These are phyloP conservation scores for Hippocampus kuda DNA, from an alignment of 2,797 vertebrate species.

Conservation along the genomic window DNA sequence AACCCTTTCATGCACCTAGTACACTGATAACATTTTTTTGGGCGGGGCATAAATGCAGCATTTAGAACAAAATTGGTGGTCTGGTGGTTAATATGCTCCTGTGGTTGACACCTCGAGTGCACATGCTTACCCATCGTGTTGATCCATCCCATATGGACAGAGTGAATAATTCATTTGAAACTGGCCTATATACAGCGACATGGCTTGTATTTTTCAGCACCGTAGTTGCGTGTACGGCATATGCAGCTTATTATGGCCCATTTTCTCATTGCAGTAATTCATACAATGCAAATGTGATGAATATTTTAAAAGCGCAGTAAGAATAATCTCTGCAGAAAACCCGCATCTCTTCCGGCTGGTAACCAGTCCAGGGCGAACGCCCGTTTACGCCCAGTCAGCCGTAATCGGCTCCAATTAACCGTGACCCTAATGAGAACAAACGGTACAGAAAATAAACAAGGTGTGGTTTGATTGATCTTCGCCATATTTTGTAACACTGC, in stretches of 20 bases:
- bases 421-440: neutral
- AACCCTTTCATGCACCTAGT: no score
- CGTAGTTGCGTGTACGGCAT: neutral
- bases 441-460: neutral
- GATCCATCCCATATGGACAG: neutral
- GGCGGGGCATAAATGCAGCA: neutral
- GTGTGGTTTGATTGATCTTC: conserved; percentile 1
- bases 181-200: conserved; percentile 10
- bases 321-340: neutral
- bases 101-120: conserved; percentile 6
- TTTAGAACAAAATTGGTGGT: neutral
- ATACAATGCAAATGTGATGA: neutral
- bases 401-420: neutral
- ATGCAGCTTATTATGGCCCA: neutral
- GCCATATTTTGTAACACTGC: neutral
- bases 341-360: neutral
- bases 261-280: neutral
- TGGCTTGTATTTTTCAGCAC: neutral
- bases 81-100: neutral
- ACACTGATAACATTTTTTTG: neutral
- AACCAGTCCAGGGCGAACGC: neutral
- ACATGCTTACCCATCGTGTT: conserved; percentile 8
- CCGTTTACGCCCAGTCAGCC: neutral
- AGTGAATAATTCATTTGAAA: conserved; percentile 6
- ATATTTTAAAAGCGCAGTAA: conserved; percentile 2